These are phyloP conservation scores for Acromyrmex charruanus DNA, from an alignment of 1,140 invertebrate species.

Conservation along the genomic window DNA sequence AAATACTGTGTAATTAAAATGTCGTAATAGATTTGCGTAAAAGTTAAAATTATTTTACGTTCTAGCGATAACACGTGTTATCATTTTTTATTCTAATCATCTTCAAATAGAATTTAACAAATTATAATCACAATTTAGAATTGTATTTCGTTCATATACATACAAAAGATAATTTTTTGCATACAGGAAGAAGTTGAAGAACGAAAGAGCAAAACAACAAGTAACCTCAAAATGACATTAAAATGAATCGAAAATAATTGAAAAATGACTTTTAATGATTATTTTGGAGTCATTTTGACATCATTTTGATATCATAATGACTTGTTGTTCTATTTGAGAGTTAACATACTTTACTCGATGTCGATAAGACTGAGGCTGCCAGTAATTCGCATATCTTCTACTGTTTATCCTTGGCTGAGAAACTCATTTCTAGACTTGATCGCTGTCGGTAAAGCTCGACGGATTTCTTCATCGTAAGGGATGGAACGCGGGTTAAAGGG, in stretches of 20 bases:
- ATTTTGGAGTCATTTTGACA: too few relatives aligned
- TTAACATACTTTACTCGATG: neutral
- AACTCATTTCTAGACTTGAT: constrained; percentile 43
- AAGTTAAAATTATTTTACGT: neutral
- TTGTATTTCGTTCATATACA: neutral
- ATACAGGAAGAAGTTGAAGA: neutral
- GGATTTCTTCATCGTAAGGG: neutral
- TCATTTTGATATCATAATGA: too few relatives aligned
- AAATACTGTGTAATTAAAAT: neutral
- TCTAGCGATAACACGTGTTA: neutral
- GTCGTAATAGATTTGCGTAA: neutral
- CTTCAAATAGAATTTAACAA: constrained; percentile 17
- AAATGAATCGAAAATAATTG: too few relatives aligned
- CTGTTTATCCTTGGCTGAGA: constrained; percentile 34
- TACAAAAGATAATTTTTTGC: neutral
- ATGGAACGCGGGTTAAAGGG: constrained; percentile 11
- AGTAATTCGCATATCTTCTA: neutral
- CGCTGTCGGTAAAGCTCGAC: constrained; percentile 57
- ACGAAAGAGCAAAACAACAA: too few relatives aligned
- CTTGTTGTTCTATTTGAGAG: too few relatives aligned
- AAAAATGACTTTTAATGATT: too few relatives aligned
- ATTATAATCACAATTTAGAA: neutral
- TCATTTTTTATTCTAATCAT: constrained; percentile 10
- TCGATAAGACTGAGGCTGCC: constrained; percentile 40
- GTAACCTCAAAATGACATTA: too few relatives aligned